Percentiles rank a stretch among this genome's conserved stretches.
These are phyloP conservation scores for Andrena bucephala DNA, from an alignment of 2,888 invertebrate species.

Conservation along the genomic window DNA sequence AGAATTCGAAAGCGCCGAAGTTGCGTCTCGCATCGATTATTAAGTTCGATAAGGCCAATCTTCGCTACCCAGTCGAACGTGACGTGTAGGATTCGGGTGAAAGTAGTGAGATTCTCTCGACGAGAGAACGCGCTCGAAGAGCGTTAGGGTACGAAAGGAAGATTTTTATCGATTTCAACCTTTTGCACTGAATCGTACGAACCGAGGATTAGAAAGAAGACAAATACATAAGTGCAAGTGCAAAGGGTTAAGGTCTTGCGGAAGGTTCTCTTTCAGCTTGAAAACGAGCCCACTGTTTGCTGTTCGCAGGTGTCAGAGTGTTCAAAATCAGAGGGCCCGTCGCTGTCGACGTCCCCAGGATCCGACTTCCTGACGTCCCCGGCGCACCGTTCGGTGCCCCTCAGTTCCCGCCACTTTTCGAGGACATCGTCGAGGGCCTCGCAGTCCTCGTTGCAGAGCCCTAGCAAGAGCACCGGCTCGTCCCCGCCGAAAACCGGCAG, in stretches of 20 bases:
- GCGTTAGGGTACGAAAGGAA: background rate
- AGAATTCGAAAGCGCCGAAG: constrained; percentile 33
- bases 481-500: constrained; percentile 88
- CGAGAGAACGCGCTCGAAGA: background rate
- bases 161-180: constrained; percentile 1
- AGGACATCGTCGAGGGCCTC: constrained; percentile 88
- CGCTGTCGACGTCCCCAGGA: constrained; percentile 89
- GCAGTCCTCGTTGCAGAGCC: constrained; percentile 88
- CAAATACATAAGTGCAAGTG: background rate
- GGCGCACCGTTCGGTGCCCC: constrained; percentile 90
- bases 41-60: constrained; percentile 17
- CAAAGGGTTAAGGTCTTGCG: background rate
- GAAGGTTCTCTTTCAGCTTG: background rate
- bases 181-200: too few relatives aligned
- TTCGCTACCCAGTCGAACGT: constrained; percentile 25
- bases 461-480: constrained; percentile 88
- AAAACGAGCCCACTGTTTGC: background rate
- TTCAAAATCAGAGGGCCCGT: constrained; percentile 91
- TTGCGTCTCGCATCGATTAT: background rate
- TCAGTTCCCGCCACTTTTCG: constrained; percentile 88
- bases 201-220: too few relatives aligned
- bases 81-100: constrained; percentile 24
- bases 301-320: constrained; percentile 88
- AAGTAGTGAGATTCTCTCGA: constrained; percentile 21
- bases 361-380: constrained; percentile 87